phyloP scores from a whole-genome alignment of 2,888 invertebrate genomes.

The Zhengitettix transpicula region DNA sequence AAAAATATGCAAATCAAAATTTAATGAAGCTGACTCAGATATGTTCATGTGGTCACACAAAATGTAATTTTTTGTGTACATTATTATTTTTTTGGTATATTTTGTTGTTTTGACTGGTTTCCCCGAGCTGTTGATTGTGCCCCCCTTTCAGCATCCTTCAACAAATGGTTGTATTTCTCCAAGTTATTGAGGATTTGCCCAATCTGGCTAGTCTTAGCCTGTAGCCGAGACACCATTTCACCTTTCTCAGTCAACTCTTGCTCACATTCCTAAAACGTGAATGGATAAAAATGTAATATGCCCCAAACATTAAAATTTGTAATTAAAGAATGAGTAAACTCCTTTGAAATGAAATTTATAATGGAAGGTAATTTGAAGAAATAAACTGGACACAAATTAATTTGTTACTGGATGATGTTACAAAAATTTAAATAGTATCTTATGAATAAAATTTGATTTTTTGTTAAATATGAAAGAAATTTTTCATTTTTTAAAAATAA shows the following conservation, averaged over 20 bases:
- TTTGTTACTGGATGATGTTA: too few relatives aligned
- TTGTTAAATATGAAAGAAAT: too few relatives aligned
- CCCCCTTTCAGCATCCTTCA: slow-evolving; percentile 36
- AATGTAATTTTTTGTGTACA: not conserved
- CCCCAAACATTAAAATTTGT: not conserved
- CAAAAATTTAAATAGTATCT: too few relatives aligned
- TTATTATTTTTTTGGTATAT: slow-evolving; percentile 1
- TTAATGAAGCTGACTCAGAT: not conserved
- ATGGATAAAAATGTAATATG: not conserved
- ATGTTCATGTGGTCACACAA: too few relatives aligned
- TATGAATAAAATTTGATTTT: too few relatives aligned
- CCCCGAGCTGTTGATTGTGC: slow-evolving; percentile 2
- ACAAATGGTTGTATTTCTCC: slow-evolving; percentile 66
- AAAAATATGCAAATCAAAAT: not conserved
- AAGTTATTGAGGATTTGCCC: slow-evolving; percentile 82
- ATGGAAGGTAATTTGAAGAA: too few relatives aligned
- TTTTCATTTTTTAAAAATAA: too few relatives aligned
- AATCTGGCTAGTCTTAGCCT: slow-evolving; percentile 89
- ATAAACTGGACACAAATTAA: too few relatives aligned
- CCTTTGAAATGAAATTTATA: too few relatives aligned
- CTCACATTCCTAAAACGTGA: slow-evolving; percentile 68
- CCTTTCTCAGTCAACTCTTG: slow-evolving; percentile 90
- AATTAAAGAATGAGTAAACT: too few relatives aligned
- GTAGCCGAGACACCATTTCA: slow-evolving; percentile 86
- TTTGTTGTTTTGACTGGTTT: not conserved